Percentiles rank a stretch among this genome's conserved stretches.
Evolutionary conservation across 2,888 invertebrate species (phyloP).

Genomic region (Euzetes globulus): DNA sequence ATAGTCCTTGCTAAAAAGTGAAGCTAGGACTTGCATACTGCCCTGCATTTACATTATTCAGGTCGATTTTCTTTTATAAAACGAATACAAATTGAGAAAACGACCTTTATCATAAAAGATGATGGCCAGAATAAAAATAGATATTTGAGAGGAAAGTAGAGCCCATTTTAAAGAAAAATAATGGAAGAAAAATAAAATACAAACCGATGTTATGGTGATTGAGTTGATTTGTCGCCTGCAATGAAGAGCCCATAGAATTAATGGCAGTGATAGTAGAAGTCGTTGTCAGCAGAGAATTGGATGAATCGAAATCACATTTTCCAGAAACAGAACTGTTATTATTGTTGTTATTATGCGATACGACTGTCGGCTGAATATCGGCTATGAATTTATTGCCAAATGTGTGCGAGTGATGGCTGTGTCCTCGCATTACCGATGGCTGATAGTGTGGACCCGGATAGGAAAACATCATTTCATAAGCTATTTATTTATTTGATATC

Average conservation of each 20-base stretch:
- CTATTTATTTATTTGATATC: background rate
- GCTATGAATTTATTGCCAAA: conserved; percentile 22
- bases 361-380: conserved; percentile 4
- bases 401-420: conserved; percentile 2
- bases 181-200: background rate
- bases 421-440: conserved; percentile 11
- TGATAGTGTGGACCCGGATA: conserved; percentile 19
- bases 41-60: too few relatives aligned
- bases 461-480: background rate
- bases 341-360: background rate
- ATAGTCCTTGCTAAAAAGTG: too few relatives aligned
- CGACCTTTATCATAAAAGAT: too few relatives aligned
- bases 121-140: too few relatives aligned
- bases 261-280: conserved; percentile 15
- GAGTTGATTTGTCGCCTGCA: background rate
- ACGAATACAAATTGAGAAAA: too few relatives aligned
- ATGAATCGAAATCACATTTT: conserved; percentile 19
- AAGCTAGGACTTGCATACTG: too few relatives aligned
- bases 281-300: conserved; percentile 19
- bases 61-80: too few relatives aligned
- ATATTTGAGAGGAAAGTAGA: too few relatives aligned
- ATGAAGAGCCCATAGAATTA: conserved; percentile 25
- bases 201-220: conserved; percentile 19
- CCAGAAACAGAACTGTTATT: background rate
- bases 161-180: background rate